Evolutionary conservation across 2,888 invertebrate species (phyloP).

Genomic region (Panzeria rudis): DNA sequence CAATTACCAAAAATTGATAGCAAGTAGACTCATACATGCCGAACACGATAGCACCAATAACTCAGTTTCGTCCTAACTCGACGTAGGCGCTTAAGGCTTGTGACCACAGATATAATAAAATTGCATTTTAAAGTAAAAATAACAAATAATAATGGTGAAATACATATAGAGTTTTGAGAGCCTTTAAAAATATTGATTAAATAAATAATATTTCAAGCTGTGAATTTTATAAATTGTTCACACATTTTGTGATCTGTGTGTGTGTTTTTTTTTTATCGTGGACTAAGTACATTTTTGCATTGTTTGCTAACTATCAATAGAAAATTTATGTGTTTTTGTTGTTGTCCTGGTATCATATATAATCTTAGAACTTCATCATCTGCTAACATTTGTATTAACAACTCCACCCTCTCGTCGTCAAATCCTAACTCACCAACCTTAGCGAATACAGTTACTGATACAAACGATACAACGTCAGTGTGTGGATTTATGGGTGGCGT

Average conservation of each 20-base stretch:
- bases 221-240: conserved; percentile 26
- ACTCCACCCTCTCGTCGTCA: conserved; percentile 5
- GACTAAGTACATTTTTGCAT: neutral
- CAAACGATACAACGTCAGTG: conserved; percentile 20
- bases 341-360: conserved; percentile 46
- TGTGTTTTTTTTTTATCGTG: neutral
- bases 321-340: conserved; percentile 62
- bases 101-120: neutral
- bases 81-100: too few species aligned
- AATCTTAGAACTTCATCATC: conserved; percentile 56
- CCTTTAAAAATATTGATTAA: neutral
- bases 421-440: conserved; percentile 28
- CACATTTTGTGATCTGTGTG: conserved; percentile 11
- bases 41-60: too few species aligned
- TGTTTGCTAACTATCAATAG: conserved; percentile 17
- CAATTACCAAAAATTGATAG: too few species aligned
- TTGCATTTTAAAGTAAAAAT: neutral
- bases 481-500: conserved; percentile 61
- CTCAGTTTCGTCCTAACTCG: too few species aligned
- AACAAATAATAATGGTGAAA: neutral
- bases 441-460: neutral
- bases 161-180: neutral
- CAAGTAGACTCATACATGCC: too few species aligned
- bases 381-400: conserved; percentile 46
- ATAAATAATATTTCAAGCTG: neutral